Conservation (phyloP, 2,888 invertebrate species). For the Epiblema foenella region DNA sequence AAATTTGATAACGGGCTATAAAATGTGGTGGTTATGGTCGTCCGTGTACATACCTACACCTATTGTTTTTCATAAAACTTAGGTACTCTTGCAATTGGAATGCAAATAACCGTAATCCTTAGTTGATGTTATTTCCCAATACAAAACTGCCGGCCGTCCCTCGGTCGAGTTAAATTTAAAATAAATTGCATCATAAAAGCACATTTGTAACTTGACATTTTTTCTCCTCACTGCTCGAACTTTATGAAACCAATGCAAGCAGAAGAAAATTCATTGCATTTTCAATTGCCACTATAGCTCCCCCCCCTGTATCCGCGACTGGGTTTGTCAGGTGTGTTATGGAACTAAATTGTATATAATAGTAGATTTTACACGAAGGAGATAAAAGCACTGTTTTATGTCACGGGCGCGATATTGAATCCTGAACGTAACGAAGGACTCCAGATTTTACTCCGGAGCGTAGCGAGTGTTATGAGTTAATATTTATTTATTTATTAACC, state of each 20-base stretch:
- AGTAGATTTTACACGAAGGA: too few relatives aligned
- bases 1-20: slow-evolving; percentile 47
- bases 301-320: too few relatives aligned
- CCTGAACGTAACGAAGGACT: too few relatives aligned
- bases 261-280: neutral
- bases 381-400: too few relatives aligned
- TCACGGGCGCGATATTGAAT: too few relatives aligned
- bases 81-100: neutral
- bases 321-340: too few relatives aligned
- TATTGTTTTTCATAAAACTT: slow-evolving; percentile 18
- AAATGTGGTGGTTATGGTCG: slow-evolving; percentile 26
- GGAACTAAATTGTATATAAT: too few relatives aligned
- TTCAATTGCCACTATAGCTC: too few relatives aligned
- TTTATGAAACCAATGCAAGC: neutral
- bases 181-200: slow-evolving; percentile 27
- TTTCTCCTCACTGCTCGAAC: neutral
- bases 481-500: too few relatives aligned
- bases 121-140: neutral
- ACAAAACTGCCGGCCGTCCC: neutral
- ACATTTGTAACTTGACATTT: neutral
- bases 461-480: too few relatives aligned
- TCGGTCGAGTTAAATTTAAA: slow-evolving; percentile 20
- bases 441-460: too few relatives aligned
- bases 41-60: neutral
- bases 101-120: neutral